Evolutionary conservation across 2,113 vertebrate genomes (phyloP).

Genomic region (Procavia capensis): DNA sequence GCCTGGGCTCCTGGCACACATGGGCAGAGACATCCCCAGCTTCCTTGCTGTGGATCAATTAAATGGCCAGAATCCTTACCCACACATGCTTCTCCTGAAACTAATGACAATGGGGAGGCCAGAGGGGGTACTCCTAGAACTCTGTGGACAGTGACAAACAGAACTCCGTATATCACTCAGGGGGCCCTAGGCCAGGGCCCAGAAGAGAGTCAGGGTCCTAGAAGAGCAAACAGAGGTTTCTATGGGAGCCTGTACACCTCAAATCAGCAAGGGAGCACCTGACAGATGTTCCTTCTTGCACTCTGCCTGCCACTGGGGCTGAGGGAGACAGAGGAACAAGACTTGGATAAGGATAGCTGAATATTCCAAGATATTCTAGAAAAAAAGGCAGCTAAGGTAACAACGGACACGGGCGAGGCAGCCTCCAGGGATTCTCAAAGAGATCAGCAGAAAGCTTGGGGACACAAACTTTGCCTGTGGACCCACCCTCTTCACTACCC

Average conservation of each 20-base stretch:
- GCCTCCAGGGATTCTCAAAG: constrained; percentile 1
- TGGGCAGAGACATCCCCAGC: not conserved
- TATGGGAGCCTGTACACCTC: not conserved
- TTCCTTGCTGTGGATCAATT: not conserved
- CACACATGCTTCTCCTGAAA: not conserved
- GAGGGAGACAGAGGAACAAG: not conserved
- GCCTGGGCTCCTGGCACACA: not conserved
- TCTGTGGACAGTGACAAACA: not conserved
- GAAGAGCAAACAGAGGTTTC: not conserved
- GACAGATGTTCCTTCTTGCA: not conserved
- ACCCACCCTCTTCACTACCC: not conserved
- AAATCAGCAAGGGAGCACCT: not conserved
- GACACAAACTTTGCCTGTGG: not conserved
- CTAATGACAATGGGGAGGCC: not conserved
- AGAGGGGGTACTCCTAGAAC: not conserved
- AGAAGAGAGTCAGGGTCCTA: too few species aligned
- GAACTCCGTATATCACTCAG: not conserved
- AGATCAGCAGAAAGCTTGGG: not conserved
- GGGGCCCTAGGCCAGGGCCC: not conserved
- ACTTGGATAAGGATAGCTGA: not conserved
- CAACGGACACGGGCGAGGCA: not conserved
- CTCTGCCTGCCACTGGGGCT: not conserved
- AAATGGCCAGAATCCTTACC: not conserved
- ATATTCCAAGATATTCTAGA: constrained; percentile 35
- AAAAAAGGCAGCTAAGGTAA: not conserved